Percentiles rank a stretch among this genome's conserved stretches.
Conservation (phyloP, 2,797 vertebrate genomes). For the Danio aesculapii region DNA sequence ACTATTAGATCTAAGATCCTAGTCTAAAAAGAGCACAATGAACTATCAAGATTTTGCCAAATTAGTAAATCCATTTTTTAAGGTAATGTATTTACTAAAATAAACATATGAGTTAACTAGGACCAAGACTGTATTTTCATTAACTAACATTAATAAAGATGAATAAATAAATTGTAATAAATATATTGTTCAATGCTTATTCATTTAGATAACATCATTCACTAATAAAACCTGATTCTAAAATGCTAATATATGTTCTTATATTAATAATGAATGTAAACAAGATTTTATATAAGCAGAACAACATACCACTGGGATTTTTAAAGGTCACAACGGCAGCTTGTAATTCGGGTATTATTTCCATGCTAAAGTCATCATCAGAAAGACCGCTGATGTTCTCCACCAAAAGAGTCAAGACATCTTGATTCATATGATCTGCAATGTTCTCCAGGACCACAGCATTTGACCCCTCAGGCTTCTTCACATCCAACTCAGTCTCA, state of each 20-base stretch:
- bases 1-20: too few species aligned
- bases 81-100: too few species aligned
- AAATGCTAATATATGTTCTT: not conserved
- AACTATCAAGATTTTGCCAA: too few species aligned
- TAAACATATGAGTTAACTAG: too few species aligned
- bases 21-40: too few species aligned
- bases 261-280: not conserved
- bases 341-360: slow-evolving; percentile 68
- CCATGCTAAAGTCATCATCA: slow-evolving; percentile 64
- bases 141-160: too few species aligned
- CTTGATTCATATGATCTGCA: slow-evolving; percentile 25
- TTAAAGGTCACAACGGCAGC: slow-evolving; percentile 70
- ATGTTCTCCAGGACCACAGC: slow-evolving; percentile 69
- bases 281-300: not conserved
- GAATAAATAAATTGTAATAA: too few species aligned
- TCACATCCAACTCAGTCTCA: not conserved
- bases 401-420: slow-evolving; percentile 71
- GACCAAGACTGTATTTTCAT: too few species aligned
- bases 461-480: not conserved
- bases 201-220: too few species aligned
- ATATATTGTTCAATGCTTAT: too few species aligned
- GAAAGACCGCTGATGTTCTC: slow-evolving; percentile 60
- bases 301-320: slow-evolving; percentile 60
- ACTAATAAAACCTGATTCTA: too few species aligned
- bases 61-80: too few species aligned